Evolutionary conservation across 2,888 invertebrate genomes (phyloP), one percentile per base, ranked within the genome.

Genomic region (Artemia sinica): DNA sequence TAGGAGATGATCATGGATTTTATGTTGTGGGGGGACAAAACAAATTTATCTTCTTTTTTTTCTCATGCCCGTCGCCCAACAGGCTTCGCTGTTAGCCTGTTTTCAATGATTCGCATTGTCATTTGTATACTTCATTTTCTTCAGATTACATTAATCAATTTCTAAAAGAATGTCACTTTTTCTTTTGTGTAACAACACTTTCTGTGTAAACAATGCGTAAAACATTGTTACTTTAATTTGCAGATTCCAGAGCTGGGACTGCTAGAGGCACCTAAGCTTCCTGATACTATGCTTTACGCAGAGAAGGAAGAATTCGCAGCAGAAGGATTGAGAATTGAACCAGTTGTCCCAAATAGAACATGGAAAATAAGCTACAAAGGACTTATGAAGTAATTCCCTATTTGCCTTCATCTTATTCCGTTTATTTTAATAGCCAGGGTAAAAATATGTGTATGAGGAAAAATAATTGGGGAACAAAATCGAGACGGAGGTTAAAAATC

Each of bases 321-420:
- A 0, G 87, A 85, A 72, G 89, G 89, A 0, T 80, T 89, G 63
- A 79, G 79, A 63, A 81, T 89, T 58, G 81, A 81, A 18, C 85
- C 86, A 0, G 77, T 86, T 0, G 81, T 83, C 70, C 84, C 88
- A 1, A 89, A 91, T 89, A 83, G 83, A 73, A 80, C 80, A 65
- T 91, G 90, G 90, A 81, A 79, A 14, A 74, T 90, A 0, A 76
- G 80, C 5, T 91, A 85, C 76, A 81, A 82, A 65, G 90, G 89
- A 10, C 80, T 83, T 73, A 83, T 89, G 81, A 83, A 83, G 81
- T 79, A 72, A 68, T 28, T 28, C 28, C 28, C 4, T 28, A 28
- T 28, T 28, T 1, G 28, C 28, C 4, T 28, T 28, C 28, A 28
- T 28, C 28, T 28, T 28, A 28, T 28, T 28, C 4, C 28, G 28